Evolutionary conservation across 2,888 invertebrate species (phyloP), one percentile per base, ranked within the genome.

Genomic region (Gastrophysa polygoni): DNA sequence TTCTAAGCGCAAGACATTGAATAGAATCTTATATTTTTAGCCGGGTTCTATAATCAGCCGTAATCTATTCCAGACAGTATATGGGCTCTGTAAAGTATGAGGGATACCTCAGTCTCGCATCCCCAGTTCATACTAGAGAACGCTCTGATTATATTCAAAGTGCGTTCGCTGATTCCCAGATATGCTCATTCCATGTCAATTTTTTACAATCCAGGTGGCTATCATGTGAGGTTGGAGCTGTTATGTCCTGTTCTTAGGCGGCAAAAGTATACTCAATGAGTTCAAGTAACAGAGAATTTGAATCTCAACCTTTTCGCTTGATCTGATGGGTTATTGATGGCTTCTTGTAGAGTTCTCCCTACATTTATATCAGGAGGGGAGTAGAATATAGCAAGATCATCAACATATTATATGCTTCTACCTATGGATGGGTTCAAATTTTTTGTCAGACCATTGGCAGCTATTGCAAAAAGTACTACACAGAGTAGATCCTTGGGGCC

Each of bases 401-500:
- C 65, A 8, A 63, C 61, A 17, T 57, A 50, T n/a, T n/a, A n/a
- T 1, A 49, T 17, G 28, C 24, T 21, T 49, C 21, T 50, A 34
- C 49, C 49, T 17, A 49, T 21, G 11, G n/a, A 10, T 32, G 58
- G 3, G 29, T 60, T 29, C 0, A 64, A n/a, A 17, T 17, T 21
- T 4, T 17, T 32, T 1, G 54, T 14, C 11, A 66, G 10, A 2
- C 44, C 28, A n/a, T 68, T 68, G 1, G 63, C 49, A 14, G 61
- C 64, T 21, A 67, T 59, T 1, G 55, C 48, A 20, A 68, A 68
- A 1, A 68, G 50, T 1, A 60, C 60, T 0, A 57, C 57, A 18
- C 2, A 70, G 51, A 11, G 59, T 62, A 7, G 64, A 68, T 2
- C 68, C 66, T 52, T 68, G 67, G 2, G 67, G 64, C 4, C 67